phyloP scores from a whole-genome alignment of 2,797 vertebrate species.

The Orientallactaga sibirica region DNA sequence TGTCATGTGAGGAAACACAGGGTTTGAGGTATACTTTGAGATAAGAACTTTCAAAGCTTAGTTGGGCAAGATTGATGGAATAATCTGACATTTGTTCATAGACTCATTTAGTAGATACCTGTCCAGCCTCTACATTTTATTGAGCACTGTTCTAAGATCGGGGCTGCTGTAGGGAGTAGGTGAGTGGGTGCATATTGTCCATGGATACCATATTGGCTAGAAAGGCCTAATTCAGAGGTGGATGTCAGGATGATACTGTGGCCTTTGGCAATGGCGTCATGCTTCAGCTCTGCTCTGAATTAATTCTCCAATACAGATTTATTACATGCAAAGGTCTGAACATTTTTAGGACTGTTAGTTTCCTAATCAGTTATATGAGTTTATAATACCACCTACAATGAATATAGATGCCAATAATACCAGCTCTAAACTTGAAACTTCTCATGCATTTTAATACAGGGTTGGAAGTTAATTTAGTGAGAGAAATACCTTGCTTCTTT shows the following conservation, averaged over 20 bases:
- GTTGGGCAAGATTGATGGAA: background rate
- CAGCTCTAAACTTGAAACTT: background rate
- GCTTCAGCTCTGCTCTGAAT: background rate
- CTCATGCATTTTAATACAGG: slow-evolving; percentile 15
- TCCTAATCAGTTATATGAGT: background rate
- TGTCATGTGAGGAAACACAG: background rate
- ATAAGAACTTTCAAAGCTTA: background rate
- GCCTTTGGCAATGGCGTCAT: background rate
- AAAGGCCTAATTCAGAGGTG: background rate
- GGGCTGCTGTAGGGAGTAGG: background rate
- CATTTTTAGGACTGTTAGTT: slow-evolving; percentile 50
- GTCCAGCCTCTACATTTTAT: background rate
- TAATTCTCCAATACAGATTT: slow-evolving; percentile 22
- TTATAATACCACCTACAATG: slow-evolving; percentile 1
- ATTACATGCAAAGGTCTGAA: background rate
- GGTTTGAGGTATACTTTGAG: slow-evolving; percentile 22
- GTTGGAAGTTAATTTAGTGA: background rate
- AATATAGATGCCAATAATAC: background rate
- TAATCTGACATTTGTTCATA: slow-evolving; percentile 29
- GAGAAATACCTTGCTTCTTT: slow-evolving; percentile 4
- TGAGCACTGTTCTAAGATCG: background rate
- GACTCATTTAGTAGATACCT: background rate
- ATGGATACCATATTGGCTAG: background rate
- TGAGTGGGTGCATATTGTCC: background rate
- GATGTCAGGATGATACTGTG: background rate